Evolutionary conservation across 2,113 vertebrate species (phyloP), one percentile per base, ranked within the genome.

Genomic region (Syngnathus scovelli): DNA sequence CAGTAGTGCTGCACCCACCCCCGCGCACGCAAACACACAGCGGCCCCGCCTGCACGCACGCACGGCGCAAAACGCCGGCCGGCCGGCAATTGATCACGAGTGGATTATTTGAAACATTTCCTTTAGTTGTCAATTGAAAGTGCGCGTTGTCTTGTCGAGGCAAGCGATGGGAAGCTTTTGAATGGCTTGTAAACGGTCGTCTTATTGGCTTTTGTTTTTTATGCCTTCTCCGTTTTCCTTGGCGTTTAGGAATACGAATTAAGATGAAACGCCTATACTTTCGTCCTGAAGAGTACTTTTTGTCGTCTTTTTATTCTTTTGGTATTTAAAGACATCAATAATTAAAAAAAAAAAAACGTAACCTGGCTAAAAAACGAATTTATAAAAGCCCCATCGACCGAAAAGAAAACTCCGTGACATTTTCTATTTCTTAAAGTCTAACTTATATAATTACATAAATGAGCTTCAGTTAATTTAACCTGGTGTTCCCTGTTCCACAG

Each of bases 51-150:
- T 43, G 43, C 58, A 66, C 55, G 61, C 68, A 12, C 67, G 76
- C 79, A 68, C 7, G 48, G 7, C 61, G 68, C 65, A 60, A 71
- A 78, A 80, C 41, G 58, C 69, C 39, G 18, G 13, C 27, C 6
- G 78, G 51, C 69, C 39, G 18, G 13, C 27, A 7, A 78, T 81
- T 76, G 83, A 85, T 79, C n/a, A 23, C 68, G 41, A 81, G 81
- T 37, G 70, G 71, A 55, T 85, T 86, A 84, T 90, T 82, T 83
- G 79, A 75, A 77, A 79, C 71, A 72, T 77, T 75, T 79, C 73
- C 73, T 80, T 81, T 69, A 74, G 78, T 75, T 78, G 72, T 80
- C 75, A 13, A 64, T 75, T 66, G 49, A 70, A 83, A 85, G 68
- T 63, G 60, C 11, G 52, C 76, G 69, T 80, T 85, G 70, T 75